Conservation (phyloP, 2,797 vertebrate genomes). For the Lagocephalus sceleratus region DNA sequence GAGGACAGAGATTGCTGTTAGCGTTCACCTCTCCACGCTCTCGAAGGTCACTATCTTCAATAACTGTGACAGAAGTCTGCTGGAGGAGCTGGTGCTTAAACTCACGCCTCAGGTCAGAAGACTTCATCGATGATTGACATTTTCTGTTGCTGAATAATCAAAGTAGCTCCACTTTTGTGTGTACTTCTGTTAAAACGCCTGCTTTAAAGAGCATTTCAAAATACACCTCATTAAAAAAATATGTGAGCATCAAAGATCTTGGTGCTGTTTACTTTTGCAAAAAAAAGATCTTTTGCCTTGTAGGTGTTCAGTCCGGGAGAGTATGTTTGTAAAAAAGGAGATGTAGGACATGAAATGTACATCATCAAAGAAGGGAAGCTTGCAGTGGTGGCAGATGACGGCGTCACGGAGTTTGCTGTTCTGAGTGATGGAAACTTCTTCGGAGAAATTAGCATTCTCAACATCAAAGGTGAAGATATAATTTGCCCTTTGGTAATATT, state of each 20-base stretch:
- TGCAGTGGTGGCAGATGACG: slow-evolving; percentile 90
- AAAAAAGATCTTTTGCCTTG: slow-evolving; percentile 14
- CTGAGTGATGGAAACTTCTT: slow-evolving; percentile 90
- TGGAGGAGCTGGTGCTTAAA: slow-evolving; percentile 89
- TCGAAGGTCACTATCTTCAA: slow-evolving; percentile 90
- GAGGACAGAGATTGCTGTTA: slow-evolving; percentile 84
- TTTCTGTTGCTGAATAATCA: too few species aligned
- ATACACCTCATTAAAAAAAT: too few species aligned
- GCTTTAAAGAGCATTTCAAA: too few species aligned
- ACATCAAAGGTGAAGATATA: slow-evolving; percentile 83
- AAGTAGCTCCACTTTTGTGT: too few species aligned
- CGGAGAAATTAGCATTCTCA: slow-evolving; percentile 95
- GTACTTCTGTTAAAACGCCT: too few species aligned
- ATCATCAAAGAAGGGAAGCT: slow-evolving; percentile 90
- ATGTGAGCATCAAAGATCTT: too few species aligned
- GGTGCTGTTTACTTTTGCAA: too few species aligned
- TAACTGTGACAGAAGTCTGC: slow-evolving; percentile 84
- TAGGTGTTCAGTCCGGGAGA: slow-evolving; percentile 91
- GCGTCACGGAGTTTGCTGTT: slow-evolving; percentile 84
- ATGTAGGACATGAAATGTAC: slow-evolving; percentile 93
- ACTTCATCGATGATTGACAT: neutral
- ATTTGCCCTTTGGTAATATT: neutral
- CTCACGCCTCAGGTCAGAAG: slow-evolving; percentile 82
- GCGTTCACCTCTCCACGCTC: slow-evolving; percentile 86
- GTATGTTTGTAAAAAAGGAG: slow-evolving; percentile 90